phyloP scores from a whole-genome alignment of 92 coral and sea anemone genomes.

The Phenganax marumi region DNA sequence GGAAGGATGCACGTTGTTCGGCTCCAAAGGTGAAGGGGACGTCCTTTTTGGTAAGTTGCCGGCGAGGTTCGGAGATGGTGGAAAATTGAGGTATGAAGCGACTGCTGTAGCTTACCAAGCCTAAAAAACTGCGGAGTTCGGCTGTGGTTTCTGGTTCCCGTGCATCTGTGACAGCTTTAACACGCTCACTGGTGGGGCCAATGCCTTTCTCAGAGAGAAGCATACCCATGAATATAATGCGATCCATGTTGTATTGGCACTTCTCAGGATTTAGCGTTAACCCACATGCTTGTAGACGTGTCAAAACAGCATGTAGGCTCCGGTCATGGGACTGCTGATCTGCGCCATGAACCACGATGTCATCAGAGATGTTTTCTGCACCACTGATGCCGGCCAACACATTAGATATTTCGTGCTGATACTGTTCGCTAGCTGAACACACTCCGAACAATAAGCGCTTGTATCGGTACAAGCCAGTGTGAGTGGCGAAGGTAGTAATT shows the following conservation, averaged over 20 bases:
- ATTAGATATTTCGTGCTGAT: constrained; percentile 1
- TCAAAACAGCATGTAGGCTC: no score
- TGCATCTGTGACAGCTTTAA: constrained; percentile 1
- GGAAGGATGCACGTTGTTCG: no score
- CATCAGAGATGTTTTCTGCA: no score
- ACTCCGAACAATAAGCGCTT: no score
- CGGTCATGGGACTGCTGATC: no score
- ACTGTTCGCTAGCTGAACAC: constrained; percentile 2
- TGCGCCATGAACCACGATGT: no score
- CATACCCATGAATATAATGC: constrained; percentile 6
- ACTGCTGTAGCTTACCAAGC: neutral
- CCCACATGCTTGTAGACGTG: neutral
- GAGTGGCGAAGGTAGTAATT: constrained; percentile 4
- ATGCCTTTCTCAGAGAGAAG: no score
- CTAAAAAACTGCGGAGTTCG: no score
- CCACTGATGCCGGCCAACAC: neutral
- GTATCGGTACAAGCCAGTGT: constrained; percentile 8
- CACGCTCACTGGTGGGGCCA: no score
- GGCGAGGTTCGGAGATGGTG: constrained; percentile 29
- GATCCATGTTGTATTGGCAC: neutral
- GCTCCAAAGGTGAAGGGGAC: no score
- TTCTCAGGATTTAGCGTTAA: no score
- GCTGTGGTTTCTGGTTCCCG: constrained; percentile 3
- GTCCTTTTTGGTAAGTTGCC: constrained; percentile 23
- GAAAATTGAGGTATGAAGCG: constrained; percentile 36